Base-by-base conservation (phyloP, 2,888 invertebrate genomes). In the Eulithis testata region DNA sequence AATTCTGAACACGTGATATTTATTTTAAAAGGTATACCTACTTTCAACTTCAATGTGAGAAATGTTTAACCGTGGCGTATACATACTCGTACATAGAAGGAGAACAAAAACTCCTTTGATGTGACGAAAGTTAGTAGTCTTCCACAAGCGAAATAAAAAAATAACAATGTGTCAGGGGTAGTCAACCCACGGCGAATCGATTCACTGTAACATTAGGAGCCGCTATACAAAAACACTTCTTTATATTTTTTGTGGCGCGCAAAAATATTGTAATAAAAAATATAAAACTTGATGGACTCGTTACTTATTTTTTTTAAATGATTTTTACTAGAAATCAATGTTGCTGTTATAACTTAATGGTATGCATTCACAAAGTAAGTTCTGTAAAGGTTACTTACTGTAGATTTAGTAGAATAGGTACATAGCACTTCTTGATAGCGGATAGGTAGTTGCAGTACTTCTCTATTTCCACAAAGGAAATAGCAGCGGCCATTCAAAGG, bases 401-500 rank as follows among this genome's bases (percentile, higher is more conserved):
- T 37, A 37, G 37, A 37, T 37, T 7, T 1, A 37, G 37, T 8
- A 37, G 37, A 21, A 21, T 21, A 21, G 21, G 21, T 21, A 21
- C 21, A 21, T 21, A 21, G 21, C 21, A 21, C 21, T 2, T 47
- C 47, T 47, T 12, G 14, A 14, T 49, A 21, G 9, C 49, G 21
- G 21, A 21, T 49, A 14, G 49, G 9, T 9, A 7, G 52, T 36
- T 44, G 9, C n/a, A n/a, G 45, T 45, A 60, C 7, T 44, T n/a
- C 11, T 14, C 40, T 56, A 21, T 11, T 54, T 56, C 21, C n/a
- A 36, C 61, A 56, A 55, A 31, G 49, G 31, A 56, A 51, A 56
- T 31, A 11, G 50, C 57, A 53, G 44, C 68, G 67, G 65, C 60
- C 61, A 53, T 55, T 66, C 27, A 66, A 68, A 63, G 62, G 58